Base-by-base conservation (phyloP, 2,797 vertebrate genomes). In the Etheostoma nigrum region DNA sequence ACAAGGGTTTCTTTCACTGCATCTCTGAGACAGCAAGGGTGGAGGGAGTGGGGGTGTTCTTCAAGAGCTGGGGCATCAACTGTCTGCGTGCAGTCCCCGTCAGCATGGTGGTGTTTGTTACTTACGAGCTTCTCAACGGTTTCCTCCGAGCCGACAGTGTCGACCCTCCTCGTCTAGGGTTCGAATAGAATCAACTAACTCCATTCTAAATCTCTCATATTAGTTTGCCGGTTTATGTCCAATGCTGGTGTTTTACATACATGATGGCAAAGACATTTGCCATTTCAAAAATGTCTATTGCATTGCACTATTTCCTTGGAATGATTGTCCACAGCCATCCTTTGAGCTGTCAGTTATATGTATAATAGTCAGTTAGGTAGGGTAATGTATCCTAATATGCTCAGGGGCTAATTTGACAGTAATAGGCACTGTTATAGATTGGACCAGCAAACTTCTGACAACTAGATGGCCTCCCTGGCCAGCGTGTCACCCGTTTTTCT, bases 81-180 rank as follows among this genome's bases (percentile, higher is more conserved):
- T 97, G 96, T 30, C 72, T 97, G 44, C 96, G 97, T 0, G 97
- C 97, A 3, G 97, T 99, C 89, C 97, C 97, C 0, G 95, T 97
- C 74, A 98, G 97, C 87, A 97, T 97, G 96, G 94, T 97, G 75
- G 96, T 97, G 40, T 98, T 99, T 11, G 92, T 95, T 16, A 92
- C 94, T 0, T 99, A 98, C 0, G 97, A 99, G 87, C 90, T 94
- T 0, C 91, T 96, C 11, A 88, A 96, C 44, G 86, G 93, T 49
- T 73, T 96, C 45, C 86, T 94, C 48, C 49, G 16, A 61, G 72
- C 59, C 1, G 81, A 79, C 27, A 0, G 45, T 0, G 59, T 18
- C 0, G 82, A 87, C 18, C 72, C 74, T 0, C 84, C 85, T 52
- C 74, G 2, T 14, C 33, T 86, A 8, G 49, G 74, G 25, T 33